Base-by-base conservation (phyloP, 1,140 invertebrate genomes). In the Nautilus pompilius region DNA sequence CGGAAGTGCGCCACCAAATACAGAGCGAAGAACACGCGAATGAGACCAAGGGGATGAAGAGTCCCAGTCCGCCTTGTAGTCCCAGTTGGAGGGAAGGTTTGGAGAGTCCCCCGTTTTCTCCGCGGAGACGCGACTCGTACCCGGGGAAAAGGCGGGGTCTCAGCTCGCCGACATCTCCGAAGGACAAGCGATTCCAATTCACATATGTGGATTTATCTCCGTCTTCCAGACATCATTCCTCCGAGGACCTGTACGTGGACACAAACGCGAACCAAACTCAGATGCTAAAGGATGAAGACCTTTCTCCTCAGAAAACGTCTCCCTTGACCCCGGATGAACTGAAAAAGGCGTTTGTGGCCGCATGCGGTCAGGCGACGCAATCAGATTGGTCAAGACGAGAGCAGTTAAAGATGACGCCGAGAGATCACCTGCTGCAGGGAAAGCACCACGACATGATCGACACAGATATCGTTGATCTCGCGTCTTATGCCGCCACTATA, bases 401-500 rank as follows among this genome's bases (percentile, higher is more conserved):
- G 45, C 60, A 32, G 54, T 60, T 48, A 60, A 65, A 29, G 49
- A 54, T 15, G 58, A 28, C 49, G 4, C n/a, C 26, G 29, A 22
- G 24, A 53, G 15, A 17, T 17, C 49, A 53, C 26, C 45, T 20
- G 24, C 49, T 22, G 26, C 24, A 53, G 17, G 30, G 24, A 15
- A 30, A 30, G n/a, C 22, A 26, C 15, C n/a, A 15, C 55, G 4
- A 33, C n/a, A 20, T n/a, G 17, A 32, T 36, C 29, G 55, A n/a
- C 33, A 41, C 51, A 15, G 45, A 55, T 24, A 67, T 74, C 20
- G 75, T 80, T 69, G 72, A 80, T 58, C 62, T 82, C 32, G 81
- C 81, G 28, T 79, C 74, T 2, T 82, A 74, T 65, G 81, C 81
- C 0, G 80, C 80, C n/a, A 76, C 77, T 8, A 75, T 82, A 28